These are phyloP conservation scores for Clanis bilineata DNA, from an alignment of 2,888 invertebrate genomes.

Conservation along the genomic window DNA sequence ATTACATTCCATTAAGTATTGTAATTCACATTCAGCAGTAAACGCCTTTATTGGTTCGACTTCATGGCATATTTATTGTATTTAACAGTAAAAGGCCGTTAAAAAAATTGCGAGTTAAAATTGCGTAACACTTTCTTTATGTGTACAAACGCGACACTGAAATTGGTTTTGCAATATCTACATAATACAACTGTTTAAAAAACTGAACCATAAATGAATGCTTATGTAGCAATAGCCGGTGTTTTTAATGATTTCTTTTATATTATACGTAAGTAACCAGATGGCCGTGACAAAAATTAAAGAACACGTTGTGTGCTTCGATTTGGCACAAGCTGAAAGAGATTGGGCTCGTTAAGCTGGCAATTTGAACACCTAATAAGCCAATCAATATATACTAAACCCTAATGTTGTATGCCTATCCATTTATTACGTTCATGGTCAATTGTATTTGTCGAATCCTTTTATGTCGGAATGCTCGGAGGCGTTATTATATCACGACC, in stretches of 20 bases:
- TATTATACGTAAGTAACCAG: conserved; percentile 35
- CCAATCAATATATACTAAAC: conserved; percentile 23
- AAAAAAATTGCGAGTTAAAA: too few relatives aligned
- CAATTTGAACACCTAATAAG: conserved; percentile 22
- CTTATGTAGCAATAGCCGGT: conserved; percentile 35
- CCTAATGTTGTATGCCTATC: not conserved
- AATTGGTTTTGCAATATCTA: conserved; percentile 8
- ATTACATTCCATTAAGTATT: too few relatives aligned
- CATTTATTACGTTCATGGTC: not conserved
- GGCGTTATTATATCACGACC: not conserved
- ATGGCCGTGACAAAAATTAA: conserved; percentile 35
- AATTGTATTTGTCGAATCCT: not conserved
- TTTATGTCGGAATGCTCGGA: too few relatives aligned
- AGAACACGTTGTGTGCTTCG: conserved; percentile 24
- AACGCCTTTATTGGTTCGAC: not conserved
- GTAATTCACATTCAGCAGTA: too few relatives aligned
- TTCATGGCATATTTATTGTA: not conserved
- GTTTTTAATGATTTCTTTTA: conserved; percentile 39
- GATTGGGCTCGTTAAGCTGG: conserved; percentile 10
- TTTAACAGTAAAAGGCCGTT: not conserved
- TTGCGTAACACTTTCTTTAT: conserved; percentile 1
- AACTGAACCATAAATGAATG: conserved; percentile 28
- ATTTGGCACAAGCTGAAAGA: conserved; percentile 19
- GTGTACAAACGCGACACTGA: not conserved
- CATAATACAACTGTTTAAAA: conserved; percentile 29